phyloP scores from a whole-genome alignment of 2,797 vertebrate species.

The Harpagifer antarcticus region DNA sequence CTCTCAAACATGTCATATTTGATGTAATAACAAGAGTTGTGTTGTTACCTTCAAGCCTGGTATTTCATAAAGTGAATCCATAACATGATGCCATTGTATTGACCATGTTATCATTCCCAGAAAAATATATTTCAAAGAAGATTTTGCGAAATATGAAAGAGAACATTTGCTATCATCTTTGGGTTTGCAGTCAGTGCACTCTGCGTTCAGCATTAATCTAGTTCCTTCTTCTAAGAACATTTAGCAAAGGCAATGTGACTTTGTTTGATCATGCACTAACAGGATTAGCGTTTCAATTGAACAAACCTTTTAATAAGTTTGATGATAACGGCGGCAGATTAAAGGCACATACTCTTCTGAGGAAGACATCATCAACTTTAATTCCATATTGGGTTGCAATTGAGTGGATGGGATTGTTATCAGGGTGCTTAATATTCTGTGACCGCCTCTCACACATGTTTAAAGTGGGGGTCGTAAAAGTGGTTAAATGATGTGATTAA shows the following conservation, averaged over 20 bases:
- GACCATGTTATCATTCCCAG: not conserved
- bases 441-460: constrained; percentile 33
- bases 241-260: constrained; percentile 47
- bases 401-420: constrained; percentile 47
- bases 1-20: not conserved
- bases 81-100: not conserved
- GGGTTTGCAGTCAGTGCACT: constrained; percentile 5
- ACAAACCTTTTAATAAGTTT: constrained; percentile 71
- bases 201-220: constrained; percentile 31
- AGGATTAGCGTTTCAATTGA: constrained; percentile 72
- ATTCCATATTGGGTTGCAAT: constrained; percentile 44
- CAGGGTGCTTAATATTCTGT: constrained; percentile 36
- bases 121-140: not conserved
- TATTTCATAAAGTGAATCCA: constrained; percentile 1
- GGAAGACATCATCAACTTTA: constrained; percentile 47
- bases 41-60: not conserved
- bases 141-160: constrained; percentile 5
- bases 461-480: constrained; percentile 10
- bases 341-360: constrained; percentile 60
- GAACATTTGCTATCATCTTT: constrained; percentile 5
- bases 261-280: constrained; percentile 73
- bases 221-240: constrained; percentile 43
- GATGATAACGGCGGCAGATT: constrained; percentile 68
- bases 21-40: not conserved
- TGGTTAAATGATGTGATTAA: constrained; percentile 18